Evolutionary conservation across 2,797 vertebrate species (phyloP), one percentile per base, ranked within the genome.

Genomic region (Microchirus variegatus): DNA sequence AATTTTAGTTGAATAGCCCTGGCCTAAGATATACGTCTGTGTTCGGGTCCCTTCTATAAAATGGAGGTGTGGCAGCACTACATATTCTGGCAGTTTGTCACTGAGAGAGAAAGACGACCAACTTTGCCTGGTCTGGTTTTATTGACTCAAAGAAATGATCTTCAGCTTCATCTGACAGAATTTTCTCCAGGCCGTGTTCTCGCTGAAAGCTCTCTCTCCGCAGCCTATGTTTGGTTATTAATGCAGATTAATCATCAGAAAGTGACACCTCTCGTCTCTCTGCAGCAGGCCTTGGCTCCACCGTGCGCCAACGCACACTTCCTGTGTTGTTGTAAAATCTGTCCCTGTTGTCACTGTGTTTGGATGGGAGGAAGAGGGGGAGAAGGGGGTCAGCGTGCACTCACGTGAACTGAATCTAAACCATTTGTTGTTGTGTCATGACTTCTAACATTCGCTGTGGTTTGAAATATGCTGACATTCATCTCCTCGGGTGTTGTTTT

Each of bases 231-330:
- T 50, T 59, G 55, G 41, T 67, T 78, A 67, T 78, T 73, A 66
- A 82, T 73, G 70, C 51, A 60, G 63, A 73, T 81, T 40, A 78
- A 72, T 82, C 67, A 61, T 78, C 67, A 42, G 52, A 72, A 70
- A 72, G 51, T 53, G 78, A 72, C 63, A 66, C 19, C 0, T 4
- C 52, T 68, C 41, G 38, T 47, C 51, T 53, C 41, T 59, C 64
- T 65, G 56, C 44, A 55, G 26, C 0, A 19, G 48, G 46, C 47
- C 45, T 60, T 48, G 66, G 45, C 59, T 57, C 57, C 44, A 8
- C 42, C 49, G 47, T 8, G 31, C 7, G 31, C 41, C 17, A 60
- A 71, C 73, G 55, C 59, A 61, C 48, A 42, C 63, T 63, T 59
- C 43, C 22, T 4, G 40, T 49, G 52, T 67, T 17, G 0, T 26